Evolutionary conservation across 2,888 invertebrate genomes (phyloP).

Genomic region (Ophraella communa): DNA sequence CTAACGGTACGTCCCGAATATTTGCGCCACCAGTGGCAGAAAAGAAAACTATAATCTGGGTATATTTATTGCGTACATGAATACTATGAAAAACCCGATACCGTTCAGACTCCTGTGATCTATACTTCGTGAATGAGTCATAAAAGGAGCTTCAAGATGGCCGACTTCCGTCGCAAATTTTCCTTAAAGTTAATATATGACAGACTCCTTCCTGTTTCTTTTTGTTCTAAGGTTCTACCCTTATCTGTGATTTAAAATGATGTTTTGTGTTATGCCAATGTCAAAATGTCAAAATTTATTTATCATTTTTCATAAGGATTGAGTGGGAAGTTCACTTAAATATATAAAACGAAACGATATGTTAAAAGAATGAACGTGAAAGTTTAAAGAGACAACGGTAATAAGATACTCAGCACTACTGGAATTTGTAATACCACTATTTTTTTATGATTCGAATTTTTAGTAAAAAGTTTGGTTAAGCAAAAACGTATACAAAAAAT

Average conservation of each 20-base stretch:
- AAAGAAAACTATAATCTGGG: too few relatives aligned
- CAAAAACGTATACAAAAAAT: neutral
- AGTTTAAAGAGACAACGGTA: neutral
- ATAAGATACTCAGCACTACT: neutral
- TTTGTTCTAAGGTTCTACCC: too few relatives aligned
- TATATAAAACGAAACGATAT: neutral
- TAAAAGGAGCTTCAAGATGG: too few relatives aligned
- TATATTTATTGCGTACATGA: too few relatives aligned
- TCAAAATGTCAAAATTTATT: neutral
- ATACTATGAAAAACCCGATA: too few relatives aligned
- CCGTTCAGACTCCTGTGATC: too few relatives aligned
- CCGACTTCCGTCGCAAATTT: too few relatives aligned
- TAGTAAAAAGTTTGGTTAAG: neutral
- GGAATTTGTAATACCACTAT: neutral
- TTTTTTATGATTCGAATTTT: neutral
- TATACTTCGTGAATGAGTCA: too few relatives aligned
- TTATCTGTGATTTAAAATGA: neutral
- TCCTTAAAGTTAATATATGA: too few relatives aligned
- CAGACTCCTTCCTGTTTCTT: too few relatives aligned
- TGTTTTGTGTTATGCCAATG: neutral
- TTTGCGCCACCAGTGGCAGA: too few relatives aligned
- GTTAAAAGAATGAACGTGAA: slow-evolving; percentile 2
- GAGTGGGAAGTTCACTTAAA: neutral
- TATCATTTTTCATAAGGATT: neutral
- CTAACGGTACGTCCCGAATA: too few relatives aligned